Percentiles rank a stretch among this genome's conserved stretches.
phyloP scores from a whole-genome alignment of 2,797 vertebrate species.

The Margarornis squamiger region DNA sequence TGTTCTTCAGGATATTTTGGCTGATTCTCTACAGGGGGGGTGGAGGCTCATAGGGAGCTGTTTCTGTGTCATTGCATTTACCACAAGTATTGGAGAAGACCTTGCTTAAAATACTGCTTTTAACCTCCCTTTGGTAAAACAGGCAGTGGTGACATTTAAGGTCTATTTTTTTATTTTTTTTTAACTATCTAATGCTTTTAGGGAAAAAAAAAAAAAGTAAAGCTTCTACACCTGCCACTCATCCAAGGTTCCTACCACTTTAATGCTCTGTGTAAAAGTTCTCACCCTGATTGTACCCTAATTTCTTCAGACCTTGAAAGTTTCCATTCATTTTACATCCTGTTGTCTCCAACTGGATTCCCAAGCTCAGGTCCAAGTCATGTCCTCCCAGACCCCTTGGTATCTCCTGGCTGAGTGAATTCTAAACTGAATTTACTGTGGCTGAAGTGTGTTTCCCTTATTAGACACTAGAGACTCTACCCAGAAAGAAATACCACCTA shows the following conservation, averaged over 20 bases:
- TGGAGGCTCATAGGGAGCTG: no score
- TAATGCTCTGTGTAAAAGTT: background rate
- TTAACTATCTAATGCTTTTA: background rate
- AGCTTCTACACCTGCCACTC: background rate
- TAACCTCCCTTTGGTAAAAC: background rate
- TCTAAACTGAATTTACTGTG: background rate
- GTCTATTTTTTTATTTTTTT: background rate
- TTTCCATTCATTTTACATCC: background rate
- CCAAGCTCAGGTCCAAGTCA: background rate
- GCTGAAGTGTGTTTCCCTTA: background rate
- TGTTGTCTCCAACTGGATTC: background rate
- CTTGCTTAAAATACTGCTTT: background rate
- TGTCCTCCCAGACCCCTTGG: background rate
- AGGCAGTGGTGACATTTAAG: background rate
- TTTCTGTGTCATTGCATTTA: no score
- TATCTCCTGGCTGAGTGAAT: background rate
- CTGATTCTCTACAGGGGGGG: no score
- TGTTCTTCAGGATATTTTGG: no score
- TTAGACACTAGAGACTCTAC: background rate
- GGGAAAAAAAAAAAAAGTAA: background rate
- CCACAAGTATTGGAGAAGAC: fast-evolving
- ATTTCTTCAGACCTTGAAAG: background rate
- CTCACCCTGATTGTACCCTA: background rate
- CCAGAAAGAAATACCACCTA: background rate
- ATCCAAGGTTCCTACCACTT: background rate